A percentile compares a stretch with the other conserved stretches of the same genome.
phyloP scores from a whole-genome alignment of 1,140 invertebrate genomes.

The Akabosia matsudoensis region DNA sequence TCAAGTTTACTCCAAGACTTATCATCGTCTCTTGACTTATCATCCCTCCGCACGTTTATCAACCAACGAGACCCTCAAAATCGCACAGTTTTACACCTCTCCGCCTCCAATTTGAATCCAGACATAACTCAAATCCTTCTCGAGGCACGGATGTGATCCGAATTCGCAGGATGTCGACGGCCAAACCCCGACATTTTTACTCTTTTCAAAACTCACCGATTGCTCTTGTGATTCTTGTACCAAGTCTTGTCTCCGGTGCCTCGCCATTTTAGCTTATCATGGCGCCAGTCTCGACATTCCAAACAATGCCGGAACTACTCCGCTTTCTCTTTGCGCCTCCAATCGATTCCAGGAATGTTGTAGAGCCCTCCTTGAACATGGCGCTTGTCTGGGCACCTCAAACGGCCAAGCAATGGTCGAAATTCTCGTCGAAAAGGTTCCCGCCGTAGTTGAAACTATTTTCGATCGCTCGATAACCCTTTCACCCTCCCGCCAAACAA shows the following conservation, averaged over 20 bases:
- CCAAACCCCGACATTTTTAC: constrained; percentile 24
- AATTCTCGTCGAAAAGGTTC: constrained; percentile 34
- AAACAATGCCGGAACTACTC: constrained; percentile 24
- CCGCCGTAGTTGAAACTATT: constrained; percentile 29
- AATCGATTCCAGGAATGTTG: background rate
- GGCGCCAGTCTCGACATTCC: constrained; percentile 30
- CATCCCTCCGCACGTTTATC: no score
- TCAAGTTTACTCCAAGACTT: no score
- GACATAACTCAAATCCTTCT: constrained; percentile 32
- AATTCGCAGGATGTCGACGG: constrained; percentile 31
- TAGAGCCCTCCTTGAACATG: constrained; percentile 29
- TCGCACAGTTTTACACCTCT: constrained; percentile 30
- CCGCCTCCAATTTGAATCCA: constrained; percentile 11
- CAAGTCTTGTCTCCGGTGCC: constrained; percentile 22
- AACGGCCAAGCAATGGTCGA: constrained; percentile 15
- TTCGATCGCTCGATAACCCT: no score
- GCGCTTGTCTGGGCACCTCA: constrained; percentile 10
- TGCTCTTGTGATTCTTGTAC: constrained; percentile 35
- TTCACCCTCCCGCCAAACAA: no score
- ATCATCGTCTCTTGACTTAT: no score
- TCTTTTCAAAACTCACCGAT: constrained; percentile 24
- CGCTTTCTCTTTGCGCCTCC: constrained; percentile 27
- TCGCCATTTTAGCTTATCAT: constrained; percentile 30
- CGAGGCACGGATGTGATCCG: constrained; percentile 26
- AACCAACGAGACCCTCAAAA: no score